Conservation (phyloP, 2,113 vertebrate species). For the Marmota flaviventris region DNA sequence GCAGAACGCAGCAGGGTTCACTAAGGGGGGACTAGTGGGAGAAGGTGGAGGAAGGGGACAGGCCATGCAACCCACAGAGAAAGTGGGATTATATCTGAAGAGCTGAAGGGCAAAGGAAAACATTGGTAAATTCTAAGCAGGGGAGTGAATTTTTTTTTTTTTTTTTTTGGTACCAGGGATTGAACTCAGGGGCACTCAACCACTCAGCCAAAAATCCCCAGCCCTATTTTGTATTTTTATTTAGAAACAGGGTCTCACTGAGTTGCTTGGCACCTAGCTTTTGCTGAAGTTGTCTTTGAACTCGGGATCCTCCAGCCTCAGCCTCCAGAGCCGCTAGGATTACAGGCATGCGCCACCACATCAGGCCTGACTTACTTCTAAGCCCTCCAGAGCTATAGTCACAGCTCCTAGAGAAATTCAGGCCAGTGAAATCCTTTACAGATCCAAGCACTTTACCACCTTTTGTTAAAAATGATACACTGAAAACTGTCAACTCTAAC, state of each 20-base stretch:
- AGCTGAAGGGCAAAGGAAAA: not conserved
- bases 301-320: too few relatives aligned
- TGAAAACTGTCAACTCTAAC: conserved; percentile 35
- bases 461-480: conserved; percentile 34
- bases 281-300: too few relatives aligned
- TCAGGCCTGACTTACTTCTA: not conserved
- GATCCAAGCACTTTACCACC: not conserved
- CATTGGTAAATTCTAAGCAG: not conserved
- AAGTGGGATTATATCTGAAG: not conserved
- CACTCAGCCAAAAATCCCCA: too few relatives aligned
- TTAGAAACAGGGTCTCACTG: too few relatives aligned
- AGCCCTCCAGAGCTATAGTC: not conserved
- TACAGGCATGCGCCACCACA: too few relatives aligned
- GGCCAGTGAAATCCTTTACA: not conserved
- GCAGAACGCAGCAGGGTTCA: not conserved
- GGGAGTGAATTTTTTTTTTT: not conserved
- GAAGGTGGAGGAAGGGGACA: rapidly evolving
- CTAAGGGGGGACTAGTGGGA: not conserved
- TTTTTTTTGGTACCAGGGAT: too few relatives aligned
- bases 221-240: too few relatives aligned
- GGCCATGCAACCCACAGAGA: not conserved
- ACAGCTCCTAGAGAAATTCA: not conserved
- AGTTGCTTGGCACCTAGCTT: too few relatives aligned
- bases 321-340: too few relatives aligned
- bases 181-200: too few relatives aligned